Evolutionary conservation across 2,797 vertebrate genomes (phyloP).

Genomic region (Falco concolor): DNA sequence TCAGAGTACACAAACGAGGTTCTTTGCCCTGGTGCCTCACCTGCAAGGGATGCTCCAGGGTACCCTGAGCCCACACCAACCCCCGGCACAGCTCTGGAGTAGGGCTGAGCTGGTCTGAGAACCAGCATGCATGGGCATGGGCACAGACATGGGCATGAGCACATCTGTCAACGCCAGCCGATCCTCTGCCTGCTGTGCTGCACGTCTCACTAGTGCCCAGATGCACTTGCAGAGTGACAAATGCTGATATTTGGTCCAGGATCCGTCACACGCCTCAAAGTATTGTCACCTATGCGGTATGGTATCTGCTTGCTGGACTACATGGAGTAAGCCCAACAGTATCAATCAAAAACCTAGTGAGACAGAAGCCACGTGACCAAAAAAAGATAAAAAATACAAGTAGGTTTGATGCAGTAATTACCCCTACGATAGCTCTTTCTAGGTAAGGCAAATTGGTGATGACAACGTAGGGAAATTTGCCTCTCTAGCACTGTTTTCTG

Average conservation of each 20-base stretch:
- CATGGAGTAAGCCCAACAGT: fast-evolving
- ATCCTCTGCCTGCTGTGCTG: background rate
- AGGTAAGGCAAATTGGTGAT: conserved; percentile 30
- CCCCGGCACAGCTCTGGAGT: background rate
- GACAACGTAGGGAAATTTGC: conserved; percentile 15
- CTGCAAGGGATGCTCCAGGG: background rate
- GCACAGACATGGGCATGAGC: fast-evolving
- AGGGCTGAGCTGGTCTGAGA: background rate
- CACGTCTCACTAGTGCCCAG: background rate
- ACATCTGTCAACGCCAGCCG: background rate
- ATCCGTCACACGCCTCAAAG: background rate
- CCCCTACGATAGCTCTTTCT: conserved; percentile 19
- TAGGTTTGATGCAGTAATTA: conserved; percentile 40
- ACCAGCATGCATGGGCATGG: background rate
- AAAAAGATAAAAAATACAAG: background rate
- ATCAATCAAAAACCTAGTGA: background rate
- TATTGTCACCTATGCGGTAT: background rate
- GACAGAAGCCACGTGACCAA: background rate
- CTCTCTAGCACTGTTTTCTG: conserved; percentile 24
- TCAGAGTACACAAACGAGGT: background rate
- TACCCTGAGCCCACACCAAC: fast-evolving
- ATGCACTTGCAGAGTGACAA: background rate
- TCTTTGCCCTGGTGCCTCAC: fast-evolving
- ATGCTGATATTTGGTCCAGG: background rate
- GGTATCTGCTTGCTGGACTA: background rate